Conservation (phyloP, 2,113 vertebrate species). For the Phoenicopterus ruber region DNA sequence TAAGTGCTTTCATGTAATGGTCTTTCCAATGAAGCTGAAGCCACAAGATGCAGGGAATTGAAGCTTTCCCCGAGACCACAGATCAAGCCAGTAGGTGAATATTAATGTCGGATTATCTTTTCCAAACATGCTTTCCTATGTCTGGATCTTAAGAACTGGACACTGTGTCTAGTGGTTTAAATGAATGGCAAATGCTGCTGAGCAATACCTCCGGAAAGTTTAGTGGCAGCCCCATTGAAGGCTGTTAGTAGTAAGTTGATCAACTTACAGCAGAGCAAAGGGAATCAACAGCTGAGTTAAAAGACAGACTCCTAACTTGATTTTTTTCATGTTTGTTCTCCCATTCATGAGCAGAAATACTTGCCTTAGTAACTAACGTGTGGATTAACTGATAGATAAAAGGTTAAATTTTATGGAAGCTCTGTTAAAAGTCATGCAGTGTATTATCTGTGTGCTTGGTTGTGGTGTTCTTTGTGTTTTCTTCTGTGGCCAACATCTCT, state of each 20-base stretch:
- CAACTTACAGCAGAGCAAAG: not conserved
- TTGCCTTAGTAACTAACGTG: not conserved
- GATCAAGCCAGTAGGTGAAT: not conserved
- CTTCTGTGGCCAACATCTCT: not conserved
- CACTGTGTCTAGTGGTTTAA: not conserved
- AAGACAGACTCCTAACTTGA: not conserved
- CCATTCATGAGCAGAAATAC: not conserved
- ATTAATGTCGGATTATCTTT: not conserved
- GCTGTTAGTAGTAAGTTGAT: not conserved
- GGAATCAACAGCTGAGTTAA: not conserved
- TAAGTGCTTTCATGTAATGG: not conserved
- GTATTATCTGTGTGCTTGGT: not conserved
- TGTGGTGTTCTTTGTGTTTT: fast-evolving
- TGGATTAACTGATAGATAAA: not conserved
- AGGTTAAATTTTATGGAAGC: not conserved
- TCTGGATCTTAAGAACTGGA: not conserved
- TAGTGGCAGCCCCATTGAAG: not conserved
- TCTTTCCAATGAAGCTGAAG: not conserved
- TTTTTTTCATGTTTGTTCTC: not conserved
- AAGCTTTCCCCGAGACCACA: not conserved
- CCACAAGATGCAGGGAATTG: not conserved
- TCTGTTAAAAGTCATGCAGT: not conserved
- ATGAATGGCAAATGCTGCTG: not conserved
- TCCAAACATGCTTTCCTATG: not conserved
- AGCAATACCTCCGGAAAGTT: not conserved